These are phyloP conservation scores for Eubasilissa regina DNA, from an alignment of 1,140 invertebrate genomes.

Conservation along the genomic window DNA sequence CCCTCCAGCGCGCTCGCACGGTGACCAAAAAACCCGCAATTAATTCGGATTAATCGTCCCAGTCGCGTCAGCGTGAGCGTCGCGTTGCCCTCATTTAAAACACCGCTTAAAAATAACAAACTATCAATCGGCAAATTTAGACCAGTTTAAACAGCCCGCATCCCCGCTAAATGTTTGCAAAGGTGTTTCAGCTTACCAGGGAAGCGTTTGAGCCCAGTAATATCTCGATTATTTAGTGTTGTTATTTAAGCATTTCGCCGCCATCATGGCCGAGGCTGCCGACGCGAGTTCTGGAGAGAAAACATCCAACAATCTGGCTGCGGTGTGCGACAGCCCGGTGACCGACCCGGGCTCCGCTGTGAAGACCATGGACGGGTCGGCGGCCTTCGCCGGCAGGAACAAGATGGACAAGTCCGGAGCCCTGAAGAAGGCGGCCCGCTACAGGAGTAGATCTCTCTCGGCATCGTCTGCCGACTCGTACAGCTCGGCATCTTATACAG, in stretches of 20 bases:
- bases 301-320: slow-evolving; percentile 47
- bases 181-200: background rate
- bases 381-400: slow-evolving; percentile 62
- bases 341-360: slow-evolving; percentile 69
- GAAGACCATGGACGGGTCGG: slow-evolving; percentile 62
- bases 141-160: background rate
- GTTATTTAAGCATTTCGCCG: slow-evolving; percentile 9
- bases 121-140: background rate
- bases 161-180: slow-evolving; percentile 11
- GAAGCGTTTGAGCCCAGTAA: background rate
- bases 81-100: background rate
- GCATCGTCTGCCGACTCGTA: slow-evolving; percentile 96
- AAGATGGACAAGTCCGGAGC: slow-evolving; percentile 77
- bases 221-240: slow-evolving; percentile 28
- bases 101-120: background rate
- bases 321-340: slow-evolving; percentile 68
- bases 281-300: slow-evolving; percentile 42
- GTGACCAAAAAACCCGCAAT: background rate
- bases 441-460: slow-evolving; percentile 89
- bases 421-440: slow-evolving; percentile 87
- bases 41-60: too few species aligned
- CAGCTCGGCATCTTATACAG: slow-evolving; percentile 80
- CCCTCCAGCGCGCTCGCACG: too few species aligned
- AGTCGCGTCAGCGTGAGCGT: background rate
- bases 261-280: slow-evolving; percentile 54